These are phyloP conservation scores for Ornithoptera alexandrae DNA, from an alignment of 2,888 invertebrate genomes.

Conservation along the genomic window DNA sequence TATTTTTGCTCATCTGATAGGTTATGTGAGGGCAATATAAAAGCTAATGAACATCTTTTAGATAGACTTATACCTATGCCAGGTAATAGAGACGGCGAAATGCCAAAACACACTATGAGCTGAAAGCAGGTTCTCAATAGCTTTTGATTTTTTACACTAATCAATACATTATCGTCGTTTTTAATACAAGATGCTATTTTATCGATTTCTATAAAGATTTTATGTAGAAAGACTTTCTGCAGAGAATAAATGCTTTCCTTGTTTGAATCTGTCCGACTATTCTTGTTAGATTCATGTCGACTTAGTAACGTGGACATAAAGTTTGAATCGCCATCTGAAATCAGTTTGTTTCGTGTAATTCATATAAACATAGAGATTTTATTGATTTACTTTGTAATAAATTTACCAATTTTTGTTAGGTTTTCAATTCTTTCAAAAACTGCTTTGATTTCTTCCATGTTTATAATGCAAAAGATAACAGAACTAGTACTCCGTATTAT, in stretches of 20 bases:
- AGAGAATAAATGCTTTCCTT: conserved; percentile 34
- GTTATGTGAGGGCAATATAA: conserved; percentile 49
- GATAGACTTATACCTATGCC: conserved; percentile 81
- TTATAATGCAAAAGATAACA: neutral
- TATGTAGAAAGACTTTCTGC: conserved; percentile 64
- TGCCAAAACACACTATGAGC: conserved; percentile 82
- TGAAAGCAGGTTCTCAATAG: conserved; percentile 81
- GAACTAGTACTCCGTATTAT: neutral
- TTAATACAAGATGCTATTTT: conserved; percentile 51
- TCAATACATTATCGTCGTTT: conserved; percentile 56
- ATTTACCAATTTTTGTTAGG: conserved; percentile 43
- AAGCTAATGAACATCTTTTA: conserved; percentile 62
- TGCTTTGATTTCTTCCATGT: conserved; percentile 17
- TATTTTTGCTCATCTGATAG: conserved; percentile 75
- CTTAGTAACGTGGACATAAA: conserved; percentile 42
- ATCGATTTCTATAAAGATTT: conserved; percentile 68
- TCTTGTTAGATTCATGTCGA: conserved; percentile 29
- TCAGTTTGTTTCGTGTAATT: conserved; percentile 4
- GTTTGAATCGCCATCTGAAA: conserved; percentile 56
- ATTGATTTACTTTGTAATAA: neutral
- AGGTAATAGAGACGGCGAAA: conserved; percentile 82
- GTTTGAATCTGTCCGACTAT: neutral
- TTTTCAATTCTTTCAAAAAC: conserved; percentile 25
- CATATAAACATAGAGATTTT: neutral
- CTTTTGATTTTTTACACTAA: conserved; percentile 85